A percentile compares a stretch with the other conserved stretches of the same genome.
Evolutionary conservation across 2,888 invertebrate species (phyloP).

Genomic region (Apantesis nais): DNA sequence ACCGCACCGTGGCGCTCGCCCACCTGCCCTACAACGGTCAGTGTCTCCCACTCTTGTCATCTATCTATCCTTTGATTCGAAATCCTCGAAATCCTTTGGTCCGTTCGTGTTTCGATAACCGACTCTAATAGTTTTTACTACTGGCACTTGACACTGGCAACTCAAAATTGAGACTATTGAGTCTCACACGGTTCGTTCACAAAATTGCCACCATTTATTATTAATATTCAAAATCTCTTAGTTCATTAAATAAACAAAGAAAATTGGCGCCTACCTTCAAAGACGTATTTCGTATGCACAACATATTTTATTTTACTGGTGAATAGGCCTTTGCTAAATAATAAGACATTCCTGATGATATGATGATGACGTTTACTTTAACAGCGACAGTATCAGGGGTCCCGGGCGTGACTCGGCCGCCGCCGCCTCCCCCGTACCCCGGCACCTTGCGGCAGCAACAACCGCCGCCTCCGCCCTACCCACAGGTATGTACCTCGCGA

Average conservation of each 20-base stretch:
- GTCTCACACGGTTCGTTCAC: too few relatives aligned
- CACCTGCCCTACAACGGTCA: conserved; percentile 77
- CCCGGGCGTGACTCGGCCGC: conserved; percentile 79
- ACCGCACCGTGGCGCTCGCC: conserved; percentile 86
- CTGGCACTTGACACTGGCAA: too few relatives aligned
- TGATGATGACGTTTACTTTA: not conserved
- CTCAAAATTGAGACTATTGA: too few relatives aligned
- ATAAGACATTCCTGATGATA: not conserved
- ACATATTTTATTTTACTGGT: not conserved
- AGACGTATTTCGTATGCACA: not conserved
- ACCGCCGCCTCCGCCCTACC: conserved; percentile 88
- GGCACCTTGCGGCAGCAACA: conserved; percentile 89
- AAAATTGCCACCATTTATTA: too few relatives aligned
- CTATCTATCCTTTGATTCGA: too few relatives aligned
- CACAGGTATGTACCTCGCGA: conserved; percentile 65
- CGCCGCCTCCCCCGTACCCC: conserved; percentile 92
- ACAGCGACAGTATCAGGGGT: conserved; percentile 56
- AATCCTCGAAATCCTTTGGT: too few relatives aligned
- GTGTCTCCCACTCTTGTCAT: conserved; percentile 12
- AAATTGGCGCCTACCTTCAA: not conserved
- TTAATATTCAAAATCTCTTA: too few relatives aligned
- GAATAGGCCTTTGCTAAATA: not conserved
- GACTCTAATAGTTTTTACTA: too few relatives aligned
- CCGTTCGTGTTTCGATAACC: too few relatives aligned
- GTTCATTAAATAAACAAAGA: too few relatives aligned